Evolutionary conservation across 2,113 vertebrate species (phyloP), one percentile per base, ranked within the genome.

Genomic region (Rutilus rutilus): DNA sequence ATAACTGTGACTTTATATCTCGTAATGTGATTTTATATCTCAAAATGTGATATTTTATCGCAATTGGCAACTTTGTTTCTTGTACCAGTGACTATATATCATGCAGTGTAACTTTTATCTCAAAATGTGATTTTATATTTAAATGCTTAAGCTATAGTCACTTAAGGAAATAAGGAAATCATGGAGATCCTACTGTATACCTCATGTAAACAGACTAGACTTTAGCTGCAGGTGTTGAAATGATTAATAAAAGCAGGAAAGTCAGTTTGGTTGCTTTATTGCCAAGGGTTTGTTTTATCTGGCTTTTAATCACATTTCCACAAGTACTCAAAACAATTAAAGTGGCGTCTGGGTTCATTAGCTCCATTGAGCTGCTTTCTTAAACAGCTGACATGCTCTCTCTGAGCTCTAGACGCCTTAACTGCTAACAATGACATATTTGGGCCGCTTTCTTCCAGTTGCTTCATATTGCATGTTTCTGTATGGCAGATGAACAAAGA

Each of bases 261-360:
- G 33, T n/a, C 45, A 78, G 84, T 78, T 77, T 59, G 33, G 21
- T 27, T 54, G 39, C 25, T 65, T 85, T 59, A 33, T 47, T 84
- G 73, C 45, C 82, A 76, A 64, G 12, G 71, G 10, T 17, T 64
- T 80, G 59, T 64, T 80, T 64, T 64, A 64, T 80, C 59, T 85
- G 73, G 45, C 73, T 36, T n/a, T 85, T 65, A 77, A 76, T 85
- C 59, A 76, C 59, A 77, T 77, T 85, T 76, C 83, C 59, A n/a
- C 73, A 50, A 76, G 17, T n/a, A 59, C 36, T 62, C 82, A 8
- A 59, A 33, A 64, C 73, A 65, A 50, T 85, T 69, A 54, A 65
- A 85, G 33, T 57, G 75, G 62, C 50, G 64, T 79, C 75, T 79
- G 84, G 64, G 59, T 57, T 85, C 84, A 85, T 85, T 78, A 85